These are phyloP conservation scores for Eupithecia tripunctaria DNA, from an alignment of 2,888 invertebrate species.

Conservation along the genomic window DNA sequence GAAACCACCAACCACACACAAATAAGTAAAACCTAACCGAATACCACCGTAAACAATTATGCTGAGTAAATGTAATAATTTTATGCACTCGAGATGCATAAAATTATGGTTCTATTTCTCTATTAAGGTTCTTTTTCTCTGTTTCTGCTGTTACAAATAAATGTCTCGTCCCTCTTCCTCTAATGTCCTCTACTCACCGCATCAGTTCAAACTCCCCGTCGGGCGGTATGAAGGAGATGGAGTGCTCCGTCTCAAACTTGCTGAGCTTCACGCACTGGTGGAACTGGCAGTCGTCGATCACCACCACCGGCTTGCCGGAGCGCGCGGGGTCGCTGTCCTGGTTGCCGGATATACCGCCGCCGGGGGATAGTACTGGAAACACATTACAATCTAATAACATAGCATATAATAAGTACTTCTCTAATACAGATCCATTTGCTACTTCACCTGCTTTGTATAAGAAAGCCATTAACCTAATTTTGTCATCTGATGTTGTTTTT, in stretches of 20 bases:
- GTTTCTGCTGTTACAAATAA: not conserved
- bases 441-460: no score
- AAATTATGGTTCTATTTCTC: no score
- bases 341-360: conserved; percentile 87
- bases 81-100: no score
- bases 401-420: no score
- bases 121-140: not conserved
- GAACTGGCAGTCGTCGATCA: conserved; percentile 99
- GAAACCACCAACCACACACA: no score
- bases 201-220: conserved; percentile 99
- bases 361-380: conserved; percentile 37
- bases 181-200: conserved; percentile 85
- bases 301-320: conserved; percentile 99
- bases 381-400: no score
- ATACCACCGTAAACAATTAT: no score
- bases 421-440: no score
- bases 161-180: not conserved
- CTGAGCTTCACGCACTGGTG: conserved; percentile 99
- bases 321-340: conserved; percentile 91
- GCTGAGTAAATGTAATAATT: no score
- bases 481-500: no score
- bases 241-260: conserved; percentile 99
- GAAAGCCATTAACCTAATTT: no score
- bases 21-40: no score
- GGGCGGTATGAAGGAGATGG: conserved; percentile 99